Base-by-base conservation (phyloP, 2,888 invertebrate species). In the Anarsia innoxiella region DNA sequence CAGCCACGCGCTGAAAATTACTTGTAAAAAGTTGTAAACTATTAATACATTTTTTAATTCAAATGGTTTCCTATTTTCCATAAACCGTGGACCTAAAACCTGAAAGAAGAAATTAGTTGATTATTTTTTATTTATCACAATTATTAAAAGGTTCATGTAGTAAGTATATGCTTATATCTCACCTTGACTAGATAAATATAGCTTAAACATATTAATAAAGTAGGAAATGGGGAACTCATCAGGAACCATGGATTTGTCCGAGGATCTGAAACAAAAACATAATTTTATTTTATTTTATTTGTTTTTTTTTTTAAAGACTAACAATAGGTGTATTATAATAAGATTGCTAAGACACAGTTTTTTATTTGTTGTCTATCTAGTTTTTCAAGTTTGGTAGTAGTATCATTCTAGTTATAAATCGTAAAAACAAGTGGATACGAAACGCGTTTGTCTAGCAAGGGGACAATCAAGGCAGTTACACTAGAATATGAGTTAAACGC, bases 141-240 rank as follows among this genome's bases (percentile, higher is more conserved):
- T n/a, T n/a, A n/a, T n/a, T n/a, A n/a, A n/a, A n/a, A n/a, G n/a
- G n/a, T n/a, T n/a, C n/a, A n/a, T n/a, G n/a, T n/a, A n/a, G n/a
- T n/a, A n/a, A n/a, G n/a, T n/a, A n/a, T n/a, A n/a, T n/a, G n/a
- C n/a, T n/a, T n/a, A n/a, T n/a, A 19, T 42, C 70, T 75, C 80
- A 91, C 91, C 89, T 95, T 95, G 74, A 97, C 97, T 80, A 94
- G 78, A 85, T 93, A 92, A 59, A 97, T 91, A 85, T 97, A 98
- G 66, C 88, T 82, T 71, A 96, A 83, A 85, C 96, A 97, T 80
- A 96, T 92, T 74, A 92, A 86, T 76, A 96, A 86, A 56, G 97
- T 97, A 61, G 97, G 96, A 67, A 95, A 90, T 45, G 97, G 97
- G 56, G 95, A 94, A 66, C 93, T 92, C 95, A 98, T 97, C 86